Conservation (phyloP, 2,888 invertebrate genomes). For the Tinea pellionella region DNA sequence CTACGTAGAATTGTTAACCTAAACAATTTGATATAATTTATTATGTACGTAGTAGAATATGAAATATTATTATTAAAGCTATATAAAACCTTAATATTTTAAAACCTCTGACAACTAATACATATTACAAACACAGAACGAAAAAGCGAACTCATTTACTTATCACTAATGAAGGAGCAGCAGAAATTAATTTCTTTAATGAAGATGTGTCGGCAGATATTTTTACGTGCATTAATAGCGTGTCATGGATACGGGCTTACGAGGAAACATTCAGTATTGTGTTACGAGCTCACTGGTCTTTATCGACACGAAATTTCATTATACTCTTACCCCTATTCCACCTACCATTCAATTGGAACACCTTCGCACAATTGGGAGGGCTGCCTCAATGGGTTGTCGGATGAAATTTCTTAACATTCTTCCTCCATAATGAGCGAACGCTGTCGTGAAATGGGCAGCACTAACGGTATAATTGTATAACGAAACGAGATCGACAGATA, state of each 20-base stretch:
- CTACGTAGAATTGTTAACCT: not conserved
- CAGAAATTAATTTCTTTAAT: slow-evolving; percentile 43
- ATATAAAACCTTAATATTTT: no score
- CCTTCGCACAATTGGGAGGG: slow-evolving; percentile 66
- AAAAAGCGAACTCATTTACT: not conserved
- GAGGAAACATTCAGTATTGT: slow-evolving; percentile 67
- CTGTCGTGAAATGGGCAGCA: slow-evolving; percentile 58
- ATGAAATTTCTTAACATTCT: slow-evolving; percentile 69
- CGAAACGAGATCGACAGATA: slow-evolving; percentile 60
- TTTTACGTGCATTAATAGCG: slow-evolving; percentile 60
- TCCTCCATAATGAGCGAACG: slow-evolving; percentile 59
- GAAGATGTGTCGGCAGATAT: slow-evolving; percentile 62
- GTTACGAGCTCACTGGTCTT: slow-evolving; percentile 63
- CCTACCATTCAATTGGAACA: slow-evolving; percentile 65
- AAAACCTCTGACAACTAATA: not conserved
- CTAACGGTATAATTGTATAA: slow-evolving; percentile 63
- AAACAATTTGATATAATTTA: not conserved
- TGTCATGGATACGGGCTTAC: slow-evolving; percentile 63
- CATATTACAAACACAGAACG: not conserved
- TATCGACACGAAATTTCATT: slow-evolving; percentile 66
- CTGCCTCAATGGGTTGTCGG: slow-evolving; percentile 65
- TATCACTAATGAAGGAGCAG: not conserved
- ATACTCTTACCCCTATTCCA: slow-evolving; percentile 58
- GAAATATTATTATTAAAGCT: not conserved
- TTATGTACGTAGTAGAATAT: not conserved